Conservation (phyloP, 2,113 vertebrate genomes). For the Tupaia chinensis region DNA sequence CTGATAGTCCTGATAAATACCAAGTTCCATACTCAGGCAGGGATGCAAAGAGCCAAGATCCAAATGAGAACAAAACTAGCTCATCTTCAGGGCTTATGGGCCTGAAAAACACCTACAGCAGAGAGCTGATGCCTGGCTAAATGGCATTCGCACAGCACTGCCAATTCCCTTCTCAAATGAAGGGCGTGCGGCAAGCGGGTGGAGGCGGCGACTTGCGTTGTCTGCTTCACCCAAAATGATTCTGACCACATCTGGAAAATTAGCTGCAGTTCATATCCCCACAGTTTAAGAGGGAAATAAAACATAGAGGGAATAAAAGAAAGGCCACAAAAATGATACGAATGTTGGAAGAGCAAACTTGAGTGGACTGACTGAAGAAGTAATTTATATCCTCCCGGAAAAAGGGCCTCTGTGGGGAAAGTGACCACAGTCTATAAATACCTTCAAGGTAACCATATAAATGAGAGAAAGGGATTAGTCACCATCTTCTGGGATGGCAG, state of each 20-base stretch:
- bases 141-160: not conserved
- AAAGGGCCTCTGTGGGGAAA: slow-evolving; percentile 5
- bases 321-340: slow-evolving; percentile 58
- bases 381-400: slow-evolving; percentile 54
- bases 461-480: slow-evolving; percentile 43
- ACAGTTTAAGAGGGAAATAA: not conserved
- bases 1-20: not conserved
- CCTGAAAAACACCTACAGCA: not conserved
- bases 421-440: slow-evolving; percentile 63
- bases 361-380: slow-evolving; percentile 58
- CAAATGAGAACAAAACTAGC: not conserved
- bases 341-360: not conserved
- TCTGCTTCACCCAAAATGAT: not conserved
- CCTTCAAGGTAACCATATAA: slow-evolving; percentile 57
- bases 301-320: slow-evolving; percentile 60
- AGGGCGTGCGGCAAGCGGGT: not conserved
- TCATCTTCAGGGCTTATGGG: not conserved
- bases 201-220: not conserved
- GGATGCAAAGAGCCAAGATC: not conserved
- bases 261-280: not conserved
- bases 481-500: not conserved
- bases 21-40: not conserved
- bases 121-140: not conserved
- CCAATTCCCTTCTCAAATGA: not conserved
- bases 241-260: slow-evolving; percentile 37